A percentile compares a stretch with the other conserved stretches of the same genome.
These are phyloP conservation scores for Poecilobothrus nobilitatus DNA, from an alignment of 2,888 invertebrate species.

Conservation along the genomic window DNA sequence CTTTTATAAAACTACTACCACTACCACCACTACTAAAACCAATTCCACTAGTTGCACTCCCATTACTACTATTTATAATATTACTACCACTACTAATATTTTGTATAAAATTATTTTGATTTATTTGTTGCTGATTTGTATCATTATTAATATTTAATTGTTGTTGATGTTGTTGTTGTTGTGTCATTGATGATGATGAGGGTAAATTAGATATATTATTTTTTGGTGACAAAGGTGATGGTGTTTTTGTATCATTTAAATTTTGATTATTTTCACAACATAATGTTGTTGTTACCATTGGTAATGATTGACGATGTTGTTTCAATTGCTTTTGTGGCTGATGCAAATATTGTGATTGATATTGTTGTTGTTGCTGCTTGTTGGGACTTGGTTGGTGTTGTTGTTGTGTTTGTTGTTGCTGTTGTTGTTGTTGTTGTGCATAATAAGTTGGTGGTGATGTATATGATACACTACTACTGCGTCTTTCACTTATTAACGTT, in stretches of 20 bases:
- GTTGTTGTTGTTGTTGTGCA: slow-evolving; percentile 26
- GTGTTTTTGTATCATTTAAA: background rate
- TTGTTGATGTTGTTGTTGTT: slow-evolving; percentile 8
- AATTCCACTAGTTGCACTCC: background rate
- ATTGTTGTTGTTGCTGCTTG: slow-evolving; percentile 13
- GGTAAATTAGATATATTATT: background rate
- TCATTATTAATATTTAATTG: background rate
- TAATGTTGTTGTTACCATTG: slow-evolving; percentile 24
- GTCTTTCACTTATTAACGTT: background rate
- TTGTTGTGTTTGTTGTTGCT: slow-evolving; percentile 23
- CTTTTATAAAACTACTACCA: background rate
- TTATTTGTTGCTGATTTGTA: background rate
- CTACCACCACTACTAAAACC: background rate
- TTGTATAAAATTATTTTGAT: background rate
- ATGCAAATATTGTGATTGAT: slow-evolving; percentile 7
- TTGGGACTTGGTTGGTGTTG: background rate
- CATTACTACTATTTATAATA: background rate
- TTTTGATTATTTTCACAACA: slow-evolving; percentile 19
- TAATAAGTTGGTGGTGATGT: background rate
- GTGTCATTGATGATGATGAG: background rate
- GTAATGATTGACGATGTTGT: slow-evolving; percentile 18
- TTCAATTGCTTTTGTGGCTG: background rate
- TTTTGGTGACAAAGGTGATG: slow-evolving; percentile 9
- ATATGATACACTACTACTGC: slow-evolving; percentile 1
- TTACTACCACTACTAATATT: background rate